Evolutionary conservation across 1,140 invertebrate genomes (phyloP).

Genomic region (Frieseomelitta varia): DNA sequence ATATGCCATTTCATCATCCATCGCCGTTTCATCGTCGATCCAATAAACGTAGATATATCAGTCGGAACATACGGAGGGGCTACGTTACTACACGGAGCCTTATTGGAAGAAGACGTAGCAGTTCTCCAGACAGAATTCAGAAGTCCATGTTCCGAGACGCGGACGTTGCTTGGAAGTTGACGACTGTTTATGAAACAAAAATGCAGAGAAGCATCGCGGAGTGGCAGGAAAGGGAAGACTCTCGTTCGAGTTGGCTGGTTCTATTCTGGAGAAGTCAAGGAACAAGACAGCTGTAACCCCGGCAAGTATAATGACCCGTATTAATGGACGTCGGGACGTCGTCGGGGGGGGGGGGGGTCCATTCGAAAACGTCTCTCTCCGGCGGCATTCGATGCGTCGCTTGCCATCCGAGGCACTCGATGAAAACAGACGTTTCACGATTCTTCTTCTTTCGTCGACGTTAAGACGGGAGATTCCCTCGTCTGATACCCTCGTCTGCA

Average conservation of each 20-base stretch:
- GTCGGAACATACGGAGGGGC: not conserved
- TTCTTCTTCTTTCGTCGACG: constrained; percentile 41
- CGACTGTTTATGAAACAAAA: constrained; percentile 51
- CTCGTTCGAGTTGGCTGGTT: constrained; percentile 25
- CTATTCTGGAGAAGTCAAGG: constrained; percentile 3
- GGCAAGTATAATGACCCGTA: constrained; percentile 45
- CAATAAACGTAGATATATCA: not conserved
- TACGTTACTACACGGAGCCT: not conserved
- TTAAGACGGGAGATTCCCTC: constrained; percentile 27
- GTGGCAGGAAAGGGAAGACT: not conserved
- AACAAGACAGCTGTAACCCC: constrained; percentile 23
- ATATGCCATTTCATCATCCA: not conserved
- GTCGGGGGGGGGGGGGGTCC: constrained; percentile 16
- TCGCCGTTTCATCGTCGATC: not conserved
- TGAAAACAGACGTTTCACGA: constrained; percentile 21
- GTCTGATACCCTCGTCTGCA: constrained; percentile 40
- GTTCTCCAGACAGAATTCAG: not conserved
- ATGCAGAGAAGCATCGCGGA: constrained; percentile 13
- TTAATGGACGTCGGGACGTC: constrained; percentile 35
- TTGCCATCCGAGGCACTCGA: constrained; percentile 23
- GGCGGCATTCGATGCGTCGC: constrained; percentile 29
- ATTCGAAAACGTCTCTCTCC: constrained; percentile 36
- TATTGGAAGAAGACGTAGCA: not conserved
- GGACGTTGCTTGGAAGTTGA: constrained; percentile 10
- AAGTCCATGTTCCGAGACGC: not conserved